Base-by-base conservation (phyloP, 2,888 invertebrate genomes). In the Aporophyla nigra region DNA sequence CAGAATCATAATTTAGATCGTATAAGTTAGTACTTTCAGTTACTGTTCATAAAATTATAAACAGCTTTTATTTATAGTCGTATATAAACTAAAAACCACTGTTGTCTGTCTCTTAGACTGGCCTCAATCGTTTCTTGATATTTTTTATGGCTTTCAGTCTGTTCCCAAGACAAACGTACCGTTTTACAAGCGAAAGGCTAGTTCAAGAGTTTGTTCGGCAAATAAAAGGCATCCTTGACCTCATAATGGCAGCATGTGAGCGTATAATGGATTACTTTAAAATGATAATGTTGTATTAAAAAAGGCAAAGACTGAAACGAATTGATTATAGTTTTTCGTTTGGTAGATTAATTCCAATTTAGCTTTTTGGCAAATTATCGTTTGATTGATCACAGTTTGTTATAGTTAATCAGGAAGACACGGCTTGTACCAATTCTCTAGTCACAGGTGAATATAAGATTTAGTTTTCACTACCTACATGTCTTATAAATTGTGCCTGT, bases 191-290 rank as follows among this genome's bases (percentile, higher is more conserved):
- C 74, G 78, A 86, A 83, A 85, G 80, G 83, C 72, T 54, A 76
- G 68, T 82, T 68, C 27, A 71, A 78, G 73, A 83, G 74, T 61
- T 78, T 53, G 63, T 71, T 78, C 66, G 61, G 73, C 58, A 71
- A 74, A 77, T 75, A 80, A 80, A 56, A 77, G 49, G 33, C 49
- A 78, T 85, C 85, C 83, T 87, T 85, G 80, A 76, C 85, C 83
- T 71, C 40, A 67, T 75, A 78, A 70, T 53, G 58, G 67, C 46
- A 58, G 70, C 21, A 67, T 77, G 76, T 81, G 75, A 71, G 49
- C 54, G 71, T 76, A 53, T 76, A 74, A 83, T 79, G 62, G 54
- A 76, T 71, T 56, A 74, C 63, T 61, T 24, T 75, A 68, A 33
- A 71, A 72, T 71, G 54, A 71, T 71, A 73, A 76, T 49, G 43